Conservation (phyloP, 2,113 vertebrate genomes). For the Ardeotis arabs region DNA sequence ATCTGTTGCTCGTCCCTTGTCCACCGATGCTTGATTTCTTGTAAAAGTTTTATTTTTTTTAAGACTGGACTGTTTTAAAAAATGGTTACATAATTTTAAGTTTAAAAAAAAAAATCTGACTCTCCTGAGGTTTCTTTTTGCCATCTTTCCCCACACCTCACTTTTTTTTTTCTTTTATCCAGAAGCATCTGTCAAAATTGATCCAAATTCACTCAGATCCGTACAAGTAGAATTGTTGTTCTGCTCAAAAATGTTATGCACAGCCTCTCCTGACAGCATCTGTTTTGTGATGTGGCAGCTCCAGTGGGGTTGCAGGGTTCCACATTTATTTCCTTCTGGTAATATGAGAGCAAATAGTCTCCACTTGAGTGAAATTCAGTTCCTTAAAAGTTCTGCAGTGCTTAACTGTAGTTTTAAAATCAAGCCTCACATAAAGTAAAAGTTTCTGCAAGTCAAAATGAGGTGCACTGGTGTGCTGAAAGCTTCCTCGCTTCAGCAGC, state of each 20-base stretch:
- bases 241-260: neutral
- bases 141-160: neutral
- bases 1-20: too few relatives aligned
- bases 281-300: neutral
- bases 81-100: neutral
- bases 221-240: neutral
- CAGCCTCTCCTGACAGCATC: neutral
- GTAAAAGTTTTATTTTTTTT: neutral
- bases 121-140: neutral
- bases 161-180: neutral
- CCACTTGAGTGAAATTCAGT: neutral
- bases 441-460: neutral
- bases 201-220: neutral
- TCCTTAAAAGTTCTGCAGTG: neutral
- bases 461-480: neutral
- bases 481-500: neutral
- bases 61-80: neutral
- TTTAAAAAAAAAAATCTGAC: neutral
- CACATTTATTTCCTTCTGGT: neutral
- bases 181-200: neutral
- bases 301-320: neutral
- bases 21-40: too few relatives aligned
- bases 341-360: neutral
- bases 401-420: neutral
- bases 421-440: neutral